Percentiles rank a stretch among this genome's conserved stretches.
These are phyloP conservation scores for Pluvianellus socialis DNA, from an alignment of 2,113 vertebrate species.

Conservation along the genomic window DNA sequence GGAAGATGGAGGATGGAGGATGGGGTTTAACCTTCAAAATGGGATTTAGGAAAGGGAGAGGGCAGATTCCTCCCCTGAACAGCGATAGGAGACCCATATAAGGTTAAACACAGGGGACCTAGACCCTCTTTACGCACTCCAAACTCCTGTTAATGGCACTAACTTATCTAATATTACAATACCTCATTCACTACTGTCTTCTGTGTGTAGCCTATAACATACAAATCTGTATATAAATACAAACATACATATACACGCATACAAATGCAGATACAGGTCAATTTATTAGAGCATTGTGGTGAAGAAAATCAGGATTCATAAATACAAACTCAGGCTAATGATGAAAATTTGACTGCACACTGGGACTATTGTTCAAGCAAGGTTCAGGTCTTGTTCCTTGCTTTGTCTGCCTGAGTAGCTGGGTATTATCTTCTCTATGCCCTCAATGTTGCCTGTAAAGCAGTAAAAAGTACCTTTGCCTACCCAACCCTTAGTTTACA, in stretches of 20 bases:
- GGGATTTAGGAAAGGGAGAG: neutral
- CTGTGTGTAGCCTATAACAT: fast-evolving
- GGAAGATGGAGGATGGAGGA: neutral
- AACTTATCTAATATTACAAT: neutral
- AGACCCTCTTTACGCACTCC: neutral
- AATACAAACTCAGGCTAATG: neutral
- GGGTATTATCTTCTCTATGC: neutral
- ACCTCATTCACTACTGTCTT: neutral
- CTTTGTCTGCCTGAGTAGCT: neutral
- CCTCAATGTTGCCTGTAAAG: neutral
- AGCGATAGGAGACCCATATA: neutral
- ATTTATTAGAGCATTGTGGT: neutral
- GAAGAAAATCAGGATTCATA: neutral
- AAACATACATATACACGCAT: fast-evolving
- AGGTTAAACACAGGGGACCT: neutral
- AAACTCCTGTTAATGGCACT: neutral
- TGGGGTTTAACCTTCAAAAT: neutral
- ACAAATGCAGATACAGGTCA: neutral
- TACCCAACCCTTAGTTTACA: neutral
- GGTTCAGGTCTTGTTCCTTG: neutral
- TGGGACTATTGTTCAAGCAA: neutral
- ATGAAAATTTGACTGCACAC: neutral
- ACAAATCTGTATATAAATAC: neutral
- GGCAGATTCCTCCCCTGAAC: neutral
- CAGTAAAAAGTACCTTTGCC: neutral